phyloP scores from a whole-genome alignment of 2,113 vertebrate genomes.

The Ochotona curzoniae region DNA sequence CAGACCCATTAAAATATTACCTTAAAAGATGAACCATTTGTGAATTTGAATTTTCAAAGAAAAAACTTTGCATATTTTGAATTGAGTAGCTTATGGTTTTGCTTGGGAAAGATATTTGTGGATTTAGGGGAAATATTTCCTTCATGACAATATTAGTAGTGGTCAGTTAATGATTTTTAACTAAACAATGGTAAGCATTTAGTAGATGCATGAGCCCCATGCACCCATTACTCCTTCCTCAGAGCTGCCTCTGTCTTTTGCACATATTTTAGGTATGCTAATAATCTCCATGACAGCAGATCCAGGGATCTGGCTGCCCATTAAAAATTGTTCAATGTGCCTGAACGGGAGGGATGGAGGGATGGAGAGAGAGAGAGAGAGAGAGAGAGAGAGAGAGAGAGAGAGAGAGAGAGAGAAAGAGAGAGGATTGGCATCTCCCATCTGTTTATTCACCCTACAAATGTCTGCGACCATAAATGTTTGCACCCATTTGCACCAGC shows the following conservation, averaged over 20 bases:
- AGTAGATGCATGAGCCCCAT: neutral
- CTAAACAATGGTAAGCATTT: neutral
- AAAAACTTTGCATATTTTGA: conserved; percentile 33
- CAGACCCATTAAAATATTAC: conserved; percentile 53
- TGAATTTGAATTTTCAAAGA: conserved; percentile 62
- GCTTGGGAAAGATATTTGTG: conserved; percentile 27
- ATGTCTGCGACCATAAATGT: too few species aligned
- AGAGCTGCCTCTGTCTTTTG: neutral
- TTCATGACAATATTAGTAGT: conserved; percentile 6
- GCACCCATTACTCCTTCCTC: neutral
- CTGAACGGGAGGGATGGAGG: too few species aligned
- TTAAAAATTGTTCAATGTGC: too few species aligned
- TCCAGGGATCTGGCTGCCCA: too few species aligned
- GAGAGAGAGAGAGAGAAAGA: too few species aligned
- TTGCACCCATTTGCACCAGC: too few species aligned
- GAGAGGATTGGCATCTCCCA: too few species aligned
- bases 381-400: too few species aligned
- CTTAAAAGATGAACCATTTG: conserved; percentile 47
- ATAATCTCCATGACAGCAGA: neutral
- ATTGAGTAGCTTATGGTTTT: conserved; percentile 19
- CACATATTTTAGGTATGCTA: neutral
- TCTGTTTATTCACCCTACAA: too few species aligned
- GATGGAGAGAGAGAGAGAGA: too few species aligned
- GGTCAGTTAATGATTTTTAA: neutral
- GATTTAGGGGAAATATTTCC: conserved; percentile 50